Conservation (phyloP, 92 coral and sea anemone genomes). For the Galaxea fascicularis region DNA sequence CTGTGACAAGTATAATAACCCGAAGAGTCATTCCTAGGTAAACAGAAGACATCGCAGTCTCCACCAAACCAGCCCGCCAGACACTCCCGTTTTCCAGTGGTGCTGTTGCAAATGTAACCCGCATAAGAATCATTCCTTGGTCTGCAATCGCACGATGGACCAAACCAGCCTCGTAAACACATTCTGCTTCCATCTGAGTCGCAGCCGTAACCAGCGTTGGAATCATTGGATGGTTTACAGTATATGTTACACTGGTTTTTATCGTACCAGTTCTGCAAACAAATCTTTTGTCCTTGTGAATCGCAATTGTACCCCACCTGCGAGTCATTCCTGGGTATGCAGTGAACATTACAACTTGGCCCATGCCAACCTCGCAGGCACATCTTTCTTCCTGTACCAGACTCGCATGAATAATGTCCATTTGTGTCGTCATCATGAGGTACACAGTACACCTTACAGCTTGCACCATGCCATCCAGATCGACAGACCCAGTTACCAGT, state of each 20-base stretch:
- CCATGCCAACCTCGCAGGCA: slow-evolving; percentile 84
- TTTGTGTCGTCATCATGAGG: slow-evolving; percentile 78
- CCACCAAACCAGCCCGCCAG: slow-evolving; percentile 75
- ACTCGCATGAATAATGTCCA: slow-evolving; percentile 84
- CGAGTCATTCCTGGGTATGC: slow-evolving; percentile 63
- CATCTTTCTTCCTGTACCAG: slow-evolving; percentile 60
- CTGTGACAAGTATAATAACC: slow-evolving; percentile 70
- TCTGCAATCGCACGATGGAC: slow-evolving; percentile 82
- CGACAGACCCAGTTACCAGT: slow-evolving; percentile 67
- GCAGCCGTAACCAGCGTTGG: slow-evolving; percentile 65
- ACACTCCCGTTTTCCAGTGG: slow-evolving; percentile 74
- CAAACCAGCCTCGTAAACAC: slow-evolving; percentile 81
- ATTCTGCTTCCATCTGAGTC: slow-evolving; percentile 54
- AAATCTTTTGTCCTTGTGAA: slow-evolving; percentile 69
- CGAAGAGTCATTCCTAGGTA: slow-evolving; percentile 50
- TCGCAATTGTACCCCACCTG: slow-evolving; percentile 71
- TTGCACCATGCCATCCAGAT: slow-evolving; percentile 70
- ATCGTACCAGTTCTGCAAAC: slow-evolving; percentile 82
- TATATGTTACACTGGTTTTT: slow-evolving; percentile 55
- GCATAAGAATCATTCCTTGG: slow-evolving; percentile 74
- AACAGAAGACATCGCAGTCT: slow-evolving; percentile 61
- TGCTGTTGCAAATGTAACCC: slow-evolving; percentile 70
- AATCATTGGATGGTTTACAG: slow-evolving; percentile 62
- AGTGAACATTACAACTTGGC: slow-evolving; percentile 61
- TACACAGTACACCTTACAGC: slow-evolving; percentile 74